These are phyloP conservation scores for Heliothis peltigera DNA, from an alignment of 2,888 invertebrate genomes.

Conservation along the genomic window DNA sequence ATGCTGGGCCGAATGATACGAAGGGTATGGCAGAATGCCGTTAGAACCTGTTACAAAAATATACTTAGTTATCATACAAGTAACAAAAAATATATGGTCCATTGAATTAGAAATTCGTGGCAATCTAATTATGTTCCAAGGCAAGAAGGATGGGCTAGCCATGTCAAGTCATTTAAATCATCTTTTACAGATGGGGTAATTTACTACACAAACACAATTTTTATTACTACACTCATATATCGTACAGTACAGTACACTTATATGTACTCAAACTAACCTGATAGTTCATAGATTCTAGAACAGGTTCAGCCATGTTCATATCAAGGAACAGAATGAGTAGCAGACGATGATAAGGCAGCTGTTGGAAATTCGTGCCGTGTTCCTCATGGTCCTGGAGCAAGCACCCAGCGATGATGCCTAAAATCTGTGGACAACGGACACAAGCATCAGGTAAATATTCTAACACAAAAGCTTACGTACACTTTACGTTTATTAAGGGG, in stretches of 20 bases:
- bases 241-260: no score
- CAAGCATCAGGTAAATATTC: background rate
- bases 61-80: slow-evolving; percentile 9
- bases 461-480: no score
- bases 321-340: slow-evolving; percentile 99
- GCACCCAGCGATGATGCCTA: slow-evolving; percentile 98
- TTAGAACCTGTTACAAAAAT: slow-evolving; percentile 91
- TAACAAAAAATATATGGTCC: background rate
- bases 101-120: no score
- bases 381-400: slow-evolving; percentile 98
- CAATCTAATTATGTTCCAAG: no score
- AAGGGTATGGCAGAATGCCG: slow-evolving; percentile 98
- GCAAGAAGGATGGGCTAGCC: no score
- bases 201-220: no score
- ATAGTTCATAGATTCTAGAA: slow-evolving; percentile 98
- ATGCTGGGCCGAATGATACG: slow-evolving; percentile 97
- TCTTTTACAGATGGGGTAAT: no score
- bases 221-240: no score
- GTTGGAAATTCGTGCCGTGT: slow-evolving; percentile 97
- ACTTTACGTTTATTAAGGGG: no score
- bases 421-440: slow-evolving; percentile 78
- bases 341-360: slow-evolving; percentile 98
- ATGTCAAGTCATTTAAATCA: no score
- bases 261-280: slow-evolving; percentile 87
- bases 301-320: slow-evolving; percentile 97